These are phyloP conservation scores for Sminthurides bifidus DNA, from an alignment of 1,140 invertebrate genomes.

Conservation along the genomic window DNA sequence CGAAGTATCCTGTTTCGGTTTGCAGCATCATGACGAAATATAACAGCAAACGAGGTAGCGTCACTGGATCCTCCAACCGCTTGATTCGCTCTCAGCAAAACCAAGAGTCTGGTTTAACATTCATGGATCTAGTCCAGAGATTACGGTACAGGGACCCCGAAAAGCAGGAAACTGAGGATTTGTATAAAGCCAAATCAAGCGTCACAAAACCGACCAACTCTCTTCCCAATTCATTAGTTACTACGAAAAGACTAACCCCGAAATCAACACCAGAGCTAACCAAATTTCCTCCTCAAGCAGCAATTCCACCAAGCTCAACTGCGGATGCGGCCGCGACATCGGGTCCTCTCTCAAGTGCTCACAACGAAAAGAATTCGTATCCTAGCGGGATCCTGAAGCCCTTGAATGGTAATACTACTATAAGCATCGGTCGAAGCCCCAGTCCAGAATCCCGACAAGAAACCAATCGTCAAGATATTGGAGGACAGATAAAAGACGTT, in stretches of 20 bases:
- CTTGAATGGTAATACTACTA: too few species aligned
- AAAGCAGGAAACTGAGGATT: neutral
- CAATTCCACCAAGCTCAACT: neutral
- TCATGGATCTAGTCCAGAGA: constrained; percentile 20
- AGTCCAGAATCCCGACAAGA: too few species aligned
- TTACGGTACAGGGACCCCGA: neutral
- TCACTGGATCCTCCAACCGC: too few species aligned
- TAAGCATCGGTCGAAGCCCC: too few species aligned
- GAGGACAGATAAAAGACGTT: too few species aligned
- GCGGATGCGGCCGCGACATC: neutral
- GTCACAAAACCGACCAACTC: neutral
- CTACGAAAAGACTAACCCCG: neutral
- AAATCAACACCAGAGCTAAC: too few species aligned
- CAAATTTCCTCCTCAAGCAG: neutral
- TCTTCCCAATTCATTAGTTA: neutral
- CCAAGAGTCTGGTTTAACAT: constrained; percentile 22
- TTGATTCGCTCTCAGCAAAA: neutral
- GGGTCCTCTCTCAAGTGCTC: neutral
- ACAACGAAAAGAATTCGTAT: neutral
- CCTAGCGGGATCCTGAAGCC: too few species aligned
- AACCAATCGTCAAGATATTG: too few species aligned
- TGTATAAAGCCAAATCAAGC: too few species aligned
- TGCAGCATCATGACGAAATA: constrained; percentile 25
- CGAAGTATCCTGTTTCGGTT: neutral
- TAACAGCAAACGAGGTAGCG: neutral